Conservation (phyloP, 2,797 vertebrate species). For the Glossophaga mutica region DNA sequence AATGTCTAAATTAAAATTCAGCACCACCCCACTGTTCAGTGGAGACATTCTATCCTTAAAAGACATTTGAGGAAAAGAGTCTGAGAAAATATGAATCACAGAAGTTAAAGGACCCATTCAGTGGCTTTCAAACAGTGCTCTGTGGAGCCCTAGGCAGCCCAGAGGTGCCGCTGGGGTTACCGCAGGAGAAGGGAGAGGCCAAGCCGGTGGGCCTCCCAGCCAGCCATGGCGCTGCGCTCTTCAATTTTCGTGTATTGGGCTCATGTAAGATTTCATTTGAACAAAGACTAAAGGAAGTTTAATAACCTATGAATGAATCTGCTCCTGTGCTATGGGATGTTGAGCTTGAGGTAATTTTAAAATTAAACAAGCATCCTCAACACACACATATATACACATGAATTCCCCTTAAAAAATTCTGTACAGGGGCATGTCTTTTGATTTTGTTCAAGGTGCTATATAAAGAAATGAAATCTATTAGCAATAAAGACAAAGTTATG, state of each 20-base stretch:
- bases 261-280: neutral
- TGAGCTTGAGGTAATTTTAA: neutral
- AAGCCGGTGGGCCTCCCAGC: neutral
- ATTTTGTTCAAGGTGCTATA: neutral
- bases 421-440: neutral
- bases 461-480: constrained; percentile 2
- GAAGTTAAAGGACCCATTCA: neutral
- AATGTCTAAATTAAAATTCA: constrained; percentile 67
- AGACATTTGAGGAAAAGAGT: constrained; percentile 36
- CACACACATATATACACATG: neutral
- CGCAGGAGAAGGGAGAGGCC: neutral
- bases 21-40: constrained; percentile 54
- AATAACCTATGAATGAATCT: neutral
- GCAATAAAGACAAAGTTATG: constrained; percentile 4
- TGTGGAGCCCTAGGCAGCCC: neutral
- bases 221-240: neutral
- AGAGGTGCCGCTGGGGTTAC: neutral
- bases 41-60: constrained; percentile 67
- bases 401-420: neutral
- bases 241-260: neutral
- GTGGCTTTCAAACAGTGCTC: neutral
- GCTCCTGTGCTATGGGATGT: neutral
- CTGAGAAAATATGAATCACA: constrained; percentile 24
- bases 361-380: neutral
- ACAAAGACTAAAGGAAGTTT: constrained; percentile 4